Conservation (phyloP, 2,888 invertebrate species). For the Lagria hirta region DNA sequence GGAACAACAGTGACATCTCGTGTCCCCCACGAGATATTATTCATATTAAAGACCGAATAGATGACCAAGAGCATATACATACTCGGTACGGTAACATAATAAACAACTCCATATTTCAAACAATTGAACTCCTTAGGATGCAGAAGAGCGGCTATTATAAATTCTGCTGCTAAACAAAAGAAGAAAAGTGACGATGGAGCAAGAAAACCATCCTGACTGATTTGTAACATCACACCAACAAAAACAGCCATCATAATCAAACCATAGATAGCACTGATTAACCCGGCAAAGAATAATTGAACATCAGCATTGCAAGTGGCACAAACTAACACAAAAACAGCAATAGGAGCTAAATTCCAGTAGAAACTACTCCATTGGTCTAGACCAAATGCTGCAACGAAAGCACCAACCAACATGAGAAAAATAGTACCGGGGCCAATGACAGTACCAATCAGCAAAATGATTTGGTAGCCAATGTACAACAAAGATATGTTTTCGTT, state of each 20-base stretch:
- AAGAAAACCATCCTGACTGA: slow-evolving; percentile 74
- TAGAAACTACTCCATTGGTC: slow-evolving; percentile 67
- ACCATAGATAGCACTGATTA: slow-evolving; percentile 77
- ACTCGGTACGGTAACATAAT: slow-evolving; percentile 89
- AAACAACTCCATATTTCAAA: slow-evolving; percentile 73
- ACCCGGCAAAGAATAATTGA: slow-evolving; percentile 73
- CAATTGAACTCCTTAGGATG: slow-evolving; percentile 81
- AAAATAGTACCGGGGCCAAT: slow-evolving; percentile 83
- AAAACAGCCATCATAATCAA: slow-evolving; percentile 87
- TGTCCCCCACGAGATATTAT: slow-evolving; percentile 94
- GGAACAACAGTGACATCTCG: slow-evolving; percentile 66
- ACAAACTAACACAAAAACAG: slow-evolving; percentile 67
- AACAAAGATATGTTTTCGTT: slow-evolving; percentile 88
- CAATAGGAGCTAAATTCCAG: slow-evolving; percentile 68
- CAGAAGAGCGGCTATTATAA: slow-evolving; percentile 65
- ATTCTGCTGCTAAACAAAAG: slow-evolving; percentile 69
- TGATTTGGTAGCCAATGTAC: slow-evolving; percentile 73
- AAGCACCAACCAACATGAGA: slow-evolving; percentile 80
- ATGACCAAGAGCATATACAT: slow-evolving; percentile 93
- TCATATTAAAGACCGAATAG: slow-evolving; percentile 89
- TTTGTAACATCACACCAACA: slow-evolving; percentile 77
- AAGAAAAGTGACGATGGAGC: slow-evolving; percentile 87
- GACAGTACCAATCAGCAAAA: slow-evolving; percentile 73
- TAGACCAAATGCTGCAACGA: slow-evolving; percentile 75
- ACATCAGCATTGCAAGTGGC: slow-evolving; percentile 65